These are phyloP conservation scores for Otocyon megalotis DNA, from an alignment of 2,113 vertebrate species.

Conservation along the genomic window DNA sequence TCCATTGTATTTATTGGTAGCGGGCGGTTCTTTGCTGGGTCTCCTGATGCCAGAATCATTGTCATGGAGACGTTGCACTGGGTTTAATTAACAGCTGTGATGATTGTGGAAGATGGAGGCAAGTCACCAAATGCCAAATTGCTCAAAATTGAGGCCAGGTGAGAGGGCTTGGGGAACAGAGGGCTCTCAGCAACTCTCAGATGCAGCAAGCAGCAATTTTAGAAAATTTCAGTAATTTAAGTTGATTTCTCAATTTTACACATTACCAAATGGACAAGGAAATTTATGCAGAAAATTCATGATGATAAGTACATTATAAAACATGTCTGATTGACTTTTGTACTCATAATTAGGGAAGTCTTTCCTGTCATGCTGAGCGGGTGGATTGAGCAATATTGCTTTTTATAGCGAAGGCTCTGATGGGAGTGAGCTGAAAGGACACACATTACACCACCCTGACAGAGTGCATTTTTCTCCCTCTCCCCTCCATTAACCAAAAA, in stretches of 20 bases:
- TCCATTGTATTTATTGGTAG: slow-evolving; percentile 16
- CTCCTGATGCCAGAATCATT: slow-evolving; percentile 52
- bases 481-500: neutral
- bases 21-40: neutral
- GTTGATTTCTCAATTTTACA: neutral
- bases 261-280: neutral
- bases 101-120: slow-evolving; percentile 53
- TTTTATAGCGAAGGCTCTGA: neutral
- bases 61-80: slow-evolving; percentile 68
- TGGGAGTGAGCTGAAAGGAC: neutral
- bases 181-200: neutral
- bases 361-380: neutral
- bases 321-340: neutral
- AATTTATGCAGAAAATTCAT: neutral
- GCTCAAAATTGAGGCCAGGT: slow-evolving; percentile 23
- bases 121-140: slow-evolving; percentile 56
- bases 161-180: neutral
- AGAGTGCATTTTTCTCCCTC: neutral
- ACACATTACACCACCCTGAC: neutral
- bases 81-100: slow-evolving; percentile 76
- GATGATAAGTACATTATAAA: neutral
- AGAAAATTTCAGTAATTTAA: slow-evolving; percentile 12
- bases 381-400: neutral
- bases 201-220: neutral
- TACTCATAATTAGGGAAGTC: neutral